A percentile compares a stretch with the other conserved stretches of the same genome.
phyloP scores from a whole-genome alignment of 2,888 invertebrate species.

The Monoplex corrugatus region DNA sequence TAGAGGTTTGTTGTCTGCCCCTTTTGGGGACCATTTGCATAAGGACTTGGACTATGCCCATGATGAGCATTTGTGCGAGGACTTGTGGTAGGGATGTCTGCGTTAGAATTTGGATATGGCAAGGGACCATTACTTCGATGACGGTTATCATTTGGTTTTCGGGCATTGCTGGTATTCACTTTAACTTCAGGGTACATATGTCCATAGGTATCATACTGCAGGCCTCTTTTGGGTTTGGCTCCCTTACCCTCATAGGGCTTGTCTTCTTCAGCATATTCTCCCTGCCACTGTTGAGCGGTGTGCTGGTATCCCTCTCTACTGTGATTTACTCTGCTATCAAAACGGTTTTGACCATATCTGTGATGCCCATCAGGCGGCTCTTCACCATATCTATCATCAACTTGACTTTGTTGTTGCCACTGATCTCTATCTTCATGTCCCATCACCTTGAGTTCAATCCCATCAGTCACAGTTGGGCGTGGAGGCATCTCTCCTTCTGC shows the following conservation, averaged over 20 bases:
- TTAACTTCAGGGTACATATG: conserved; percentile 50
- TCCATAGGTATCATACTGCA: conserved; percentile 43
- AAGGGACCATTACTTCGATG: not conserved
- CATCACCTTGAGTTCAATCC: conserved; percentile 53
- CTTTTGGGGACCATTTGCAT: not conserved
- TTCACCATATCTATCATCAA: not conserved
- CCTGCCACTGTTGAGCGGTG: not conserved
- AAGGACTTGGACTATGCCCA: not conserved
- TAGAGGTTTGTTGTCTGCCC: not conserved
- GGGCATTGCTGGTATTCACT: conserved; percentile 12
- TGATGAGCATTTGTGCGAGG: too few species aligned
- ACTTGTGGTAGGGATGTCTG: not conserved
- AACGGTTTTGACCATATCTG: not conserved
- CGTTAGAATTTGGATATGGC: not conserved
- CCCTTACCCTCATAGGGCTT: conserved; percentile 27
- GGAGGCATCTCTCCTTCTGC: not conserved
- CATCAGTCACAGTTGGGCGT: conserved; percentile 18
- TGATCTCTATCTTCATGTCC: conserved; percentile 14
- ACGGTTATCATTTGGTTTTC: not conserved
- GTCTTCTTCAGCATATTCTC: conserved; percentile 9
- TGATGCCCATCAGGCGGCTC: not conserved
- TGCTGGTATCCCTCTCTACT: not conserved
- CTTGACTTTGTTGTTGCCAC: not conserved
- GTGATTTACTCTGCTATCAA: conserved; percentile 20
- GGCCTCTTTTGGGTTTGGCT: not conserved